Percentiles rank a stretch among this genome's conserved stretches.
Conservation (phyloP, 2,113 vertebrate genomes). For the Pontoporia blainvillei region DNA sequence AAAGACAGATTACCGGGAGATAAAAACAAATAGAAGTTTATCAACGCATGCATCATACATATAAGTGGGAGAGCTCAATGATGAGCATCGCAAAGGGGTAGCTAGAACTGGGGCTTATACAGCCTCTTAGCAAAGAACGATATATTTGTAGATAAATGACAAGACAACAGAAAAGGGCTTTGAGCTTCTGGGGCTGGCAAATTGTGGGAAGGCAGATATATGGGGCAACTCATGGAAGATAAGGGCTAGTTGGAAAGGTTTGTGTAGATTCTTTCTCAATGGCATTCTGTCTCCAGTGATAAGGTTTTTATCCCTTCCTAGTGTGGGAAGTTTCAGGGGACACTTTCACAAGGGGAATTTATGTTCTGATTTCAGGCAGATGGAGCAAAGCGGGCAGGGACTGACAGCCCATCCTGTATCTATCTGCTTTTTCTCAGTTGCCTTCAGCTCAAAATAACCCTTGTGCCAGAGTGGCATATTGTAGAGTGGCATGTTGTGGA, state of each 20-base stretch:
- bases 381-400: neutral
- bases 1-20: neutral
- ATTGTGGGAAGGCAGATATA: neutral
- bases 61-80: neutral
- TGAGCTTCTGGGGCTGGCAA: neutral
- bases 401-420: neutral
- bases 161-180: neutral
- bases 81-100: neutral
- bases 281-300: neutral
- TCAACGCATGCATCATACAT: neutral
- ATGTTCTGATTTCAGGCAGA: neutral
- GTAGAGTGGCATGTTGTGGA: neutral
- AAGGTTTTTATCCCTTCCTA: neutral
- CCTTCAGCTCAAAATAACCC: neutral
- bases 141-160: neutral
- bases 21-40: neutral
- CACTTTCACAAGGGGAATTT: neutral
- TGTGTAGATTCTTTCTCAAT: neutral
- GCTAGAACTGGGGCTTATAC: neutral
- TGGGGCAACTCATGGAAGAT: neutral
- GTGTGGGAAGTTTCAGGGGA: neutral
- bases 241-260: neutral
- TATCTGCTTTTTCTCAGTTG: neutral
- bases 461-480: neutral
- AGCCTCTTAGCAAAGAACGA: neutral